Evolutionary conservation across 2,113 vertebrate species (phyloP).

Genomic region (Diadophis punctatus): DNA sequence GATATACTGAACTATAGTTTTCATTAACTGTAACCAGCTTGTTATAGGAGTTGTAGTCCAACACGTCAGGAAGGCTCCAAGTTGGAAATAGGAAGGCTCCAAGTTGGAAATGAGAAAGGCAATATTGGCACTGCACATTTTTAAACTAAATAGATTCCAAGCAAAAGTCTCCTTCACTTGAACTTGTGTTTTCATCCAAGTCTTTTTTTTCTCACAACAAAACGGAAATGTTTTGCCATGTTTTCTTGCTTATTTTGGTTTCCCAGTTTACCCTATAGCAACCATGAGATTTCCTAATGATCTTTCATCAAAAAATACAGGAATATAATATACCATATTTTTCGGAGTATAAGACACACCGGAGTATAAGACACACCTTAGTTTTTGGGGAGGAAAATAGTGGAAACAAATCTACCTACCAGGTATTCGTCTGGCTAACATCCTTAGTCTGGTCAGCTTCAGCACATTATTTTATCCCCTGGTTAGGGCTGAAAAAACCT

Average conservation of each 20-base stretch:
- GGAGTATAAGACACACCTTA: too few relatives aligned
- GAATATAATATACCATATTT: not conserved
- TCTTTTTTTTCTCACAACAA: not conserved
- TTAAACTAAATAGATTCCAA: not conserved
- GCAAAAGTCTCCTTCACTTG: not conserved
- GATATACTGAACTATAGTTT: not conserved
- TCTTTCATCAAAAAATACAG: not conserved
- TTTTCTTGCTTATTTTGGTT: not conserved
- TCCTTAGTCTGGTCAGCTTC: too few relatives aligned
- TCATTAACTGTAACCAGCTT: not conserved
- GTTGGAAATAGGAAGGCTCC: not conserved
- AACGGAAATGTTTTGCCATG: not conserved
- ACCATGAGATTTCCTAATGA: not conserved
- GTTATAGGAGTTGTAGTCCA: not conserved
- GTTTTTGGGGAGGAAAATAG: too few relatives aligned
- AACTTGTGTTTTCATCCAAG: not conserved
- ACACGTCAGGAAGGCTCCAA: not conserved
- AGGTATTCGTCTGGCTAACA: too few relatives aligned
- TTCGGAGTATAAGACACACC: too few relatives aligned
- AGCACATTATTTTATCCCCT: too few relatives aligned
- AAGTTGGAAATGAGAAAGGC: not conserved
- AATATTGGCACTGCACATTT: not conserved
- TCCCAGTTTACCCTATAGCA: not conserved
- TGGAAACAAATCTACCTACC: too few relatives aligned
- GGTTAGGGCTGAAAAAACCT: too few relatives aligned